Percentiles rank a stretch among this genome's conserved stretches.
Conservation (phyloP, 2,797 vertebrate genomes). For the Aratinga solstitialis region DNA sequence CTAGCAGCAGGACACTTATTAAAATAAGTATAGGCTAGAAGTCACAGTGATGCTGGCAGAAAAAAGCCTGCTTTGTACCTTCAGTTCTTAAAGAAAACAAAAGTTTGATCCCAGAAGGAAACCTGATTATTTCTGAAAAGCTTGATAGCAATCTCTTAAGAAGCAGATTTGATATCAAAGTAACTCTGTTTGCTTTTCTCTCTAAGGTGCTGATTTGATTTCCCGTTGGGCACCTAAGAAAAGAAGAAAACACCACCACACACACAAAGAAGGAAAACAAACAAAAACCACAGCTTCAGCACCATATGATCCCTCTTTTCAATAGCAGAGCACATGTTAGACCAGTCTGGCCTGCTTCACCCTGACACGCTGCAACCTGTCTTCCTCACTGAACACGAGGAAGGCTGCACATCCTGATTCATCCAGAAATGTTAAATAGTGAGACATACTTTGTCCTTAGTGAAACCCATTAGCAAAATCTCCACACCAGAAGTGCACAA, state of each 20-base stretch:
- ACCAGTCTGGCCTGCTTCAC: not conserved
- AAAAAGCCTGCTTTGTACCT: not conserved
- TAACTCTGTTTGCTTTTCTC: not conserved
- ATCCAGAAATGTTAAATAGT: accelerated
- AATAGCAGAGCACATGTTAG: not conserved
- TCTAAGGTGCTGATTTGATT: slow-evolving; percentile 23
- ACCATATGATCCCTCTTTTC: not conserved
- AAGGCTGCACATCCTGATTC: not conserved
- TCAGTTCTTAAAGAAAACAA: slow-evolving; percentile 41
- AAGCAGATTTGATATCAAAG: slow-evolving; percentile 24
- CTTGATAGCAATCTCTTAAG: slow-evolving; percentile 35
- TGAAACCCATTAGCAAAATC: not conserved
- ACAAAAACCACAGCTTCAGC: not conserved
- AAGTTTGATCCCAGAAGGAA: slow-evolving; percentile 2
- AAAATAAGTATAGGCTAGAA: slow-evolving; percentile 37
- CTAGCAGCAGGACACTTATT: slow-evolving; percentile 55
- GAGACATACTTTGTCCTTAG: not conserved
- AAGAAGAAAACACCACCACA: not conserved
- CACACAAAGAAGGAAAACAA: not conserved
- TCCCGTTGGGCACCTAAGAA: not conserved
- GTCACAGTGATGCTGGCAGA: slow-evolving; percentile 18
- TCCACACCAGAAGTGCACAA: not conserved
- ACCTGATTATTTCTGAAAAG: slow-evolving; percentile 22
- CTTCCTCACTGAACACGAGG: accelerated
- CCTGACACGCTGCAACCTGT: not conserved